Percentiles rank a stretch among this genome's conserved stretches.
Evolutionary conservation across 1,140 invertebrate species (phyloP).

Genomic region (Lordiphosa stackelbergi): DNA sequence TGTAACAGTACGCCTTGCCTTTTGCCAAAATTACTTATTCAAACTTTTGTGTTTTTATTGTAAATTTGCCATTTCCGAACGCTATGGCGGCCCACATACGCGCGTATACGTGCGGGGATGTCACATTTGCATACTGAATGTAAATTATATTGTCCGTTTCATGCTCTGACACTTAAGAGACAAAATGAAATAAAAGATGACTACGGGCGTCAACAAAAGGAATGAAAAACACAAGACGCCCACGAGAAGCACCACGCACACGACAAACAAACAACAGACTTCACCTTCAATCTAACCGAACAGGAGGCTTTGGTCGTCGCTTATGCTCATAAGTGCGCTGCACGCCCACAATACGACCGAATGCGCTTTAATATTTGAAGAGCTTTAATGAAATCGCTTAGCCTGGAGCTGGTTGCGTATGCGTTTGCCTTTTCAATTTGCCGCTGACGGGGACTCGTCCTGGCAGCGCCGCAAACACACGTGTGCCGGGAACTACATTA

Average conservation of each 20-base stretch:
- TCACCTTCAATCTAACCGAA: neutral
- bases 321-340: slow-evolving; percentile 11
- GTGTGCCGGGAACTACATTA: slow-evolving; percentile 21
- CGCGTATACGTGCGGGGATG: slow-evolving; percentile 7
- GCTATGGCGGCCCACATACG: slow-evolving; percentile 21
- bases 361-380: slow-evolving; percentile 69
- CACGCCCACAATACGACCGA: slow-evolving; percentile 33
- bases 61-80: slow-evolving; percentile 56
- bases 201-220: slow-evolving; percentile 49
- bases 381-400: slow-evolving; percentile 70
- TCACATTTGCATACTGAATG: slow-evolving; percentile 64
- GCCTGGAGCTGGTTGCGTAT: slow-evolving; percentile 38
- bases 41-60: slow-evolving; percentile 60
- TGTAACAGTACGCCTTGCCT: slow-evolving; percentile 7
- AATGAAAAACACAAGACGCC: slow-evolving; percentile 33
- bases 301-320: slow-evolving; percentile 1
- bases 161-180: slow-evolving; percentile 69
- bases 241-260: slow-evolving; percentile 19
- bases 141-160: slow-evolving; percentile 70
- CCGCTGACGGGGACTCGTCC: slow-evolving; percentile 19
- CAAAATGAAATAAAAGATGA: slow-evolving; percentile 65
- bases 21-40: slow-evolving; percentile 47
- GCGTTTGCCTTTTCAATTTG: slow-evolving; percentile 63
- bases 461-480: neutral
- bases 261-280: slow-evolving; percentile 9